phyloP scores from a whole-genome alignment of 2,797 vertebrate genomes.

The Karalla daura region DNA sequence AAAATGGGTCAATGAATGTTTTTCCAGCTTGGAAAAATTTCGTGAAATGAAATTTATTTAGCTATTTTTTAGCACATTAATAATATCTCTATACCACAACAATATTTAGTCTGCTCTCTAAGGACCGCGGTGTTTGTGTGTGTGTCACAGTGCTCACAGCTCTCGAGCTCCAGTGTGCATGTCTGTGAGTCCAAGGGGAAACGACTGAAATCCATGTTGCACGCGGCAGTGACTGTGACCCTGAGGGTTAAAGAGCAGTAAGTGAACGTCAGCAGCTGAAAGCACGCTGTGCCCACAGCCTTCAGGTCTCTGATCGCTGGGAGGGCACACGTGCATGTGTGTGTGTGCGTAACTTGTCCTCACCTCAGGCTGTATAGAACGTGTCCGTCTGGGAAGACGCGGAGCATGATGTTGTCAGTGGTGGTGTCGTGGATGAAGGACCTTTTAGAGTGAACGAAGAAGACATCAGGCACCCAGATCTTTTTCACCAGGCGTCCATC shows the following conservation, averaged over 20 bases:
- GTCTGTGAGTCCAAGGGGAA: constrained; percentile 96
- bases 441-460: constrained; percentile 96
- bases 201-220: constrained; percentile 97
- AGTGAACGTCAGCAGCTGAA: constrained; percentile 17
- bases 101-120: background rate
- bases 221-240: constrained; percentile 95
- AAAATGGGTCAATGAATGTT: no score
- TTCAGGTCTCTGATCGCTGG: constrained; percentile 12
- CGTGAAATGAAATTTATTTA: no score
- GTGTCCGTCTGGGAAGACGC: constrained; percentile 93
- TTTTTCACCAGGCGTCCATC: constrained; percentile 94
- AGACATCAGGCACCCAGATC: constrained; percentile 96
- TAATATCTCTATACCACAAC: constrained; percentile 1
- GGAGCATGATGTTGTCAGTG: constrained; percentile 94
- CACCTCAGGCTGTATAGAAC: constrained; percentile 97
- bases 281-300: background rate
- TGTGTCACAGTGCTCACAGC: constrained; percentile 91
- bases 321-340: no score
- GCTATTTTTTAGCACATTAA: background rate
- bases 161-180: constrained; percentile 94
- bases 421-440: constrained; percentile 95
- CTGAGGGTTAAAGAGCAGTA: constrained; percentile 75
- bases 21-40: no score
- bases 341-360: no score
- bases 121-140: background rate